phyloP scores from a whole-genome alignment of 1,140 invertebrate genomes.

The Sminthurinus signatus region DNA sequence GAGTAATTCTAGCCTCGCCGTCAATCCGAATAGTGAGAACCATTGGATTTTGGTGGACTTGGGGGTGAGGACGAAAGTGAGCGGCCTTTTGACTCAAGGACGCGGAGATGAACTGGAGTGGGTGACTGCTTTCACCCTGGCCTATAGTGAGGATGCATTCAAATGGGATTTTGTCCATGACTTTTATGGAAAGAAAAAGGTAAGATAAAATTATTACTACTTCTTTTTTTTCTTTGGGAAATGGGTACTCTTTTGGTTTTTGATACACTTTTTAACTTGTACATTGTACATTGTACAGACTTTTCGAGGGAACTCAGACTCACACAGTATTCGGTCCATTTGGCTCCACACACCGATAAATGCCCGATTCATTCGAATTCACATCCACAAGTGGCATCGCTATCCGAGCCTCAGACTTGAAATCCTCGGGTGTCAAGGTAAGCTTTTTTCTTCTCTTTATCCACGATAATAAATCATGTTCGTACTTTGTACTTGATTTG shows the following conservation, averaged over 20 bases:
- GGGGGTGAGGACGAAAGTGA: conserved; percentile 47
- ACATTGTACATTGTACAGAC: conserved; percentile 42
- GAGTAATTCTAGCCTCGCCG: no score
- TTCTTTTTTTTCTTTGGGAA: background rate
- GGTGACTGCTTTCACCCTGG: conserved; percentile 35
- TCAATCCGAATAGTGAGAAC: no score
- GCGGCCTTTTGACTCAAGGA: conserved; percentile 37
- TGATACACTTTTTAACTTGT: background rate
- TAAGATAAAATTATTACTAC: conserved; percentile 3
- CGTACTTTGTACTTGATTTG: background rate
- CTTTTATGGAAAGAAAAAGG: conserved; percentile 38
- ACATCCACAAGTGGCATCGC: conserved; percentile 51
- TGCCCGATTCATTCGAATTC: conserved; percentile 53
- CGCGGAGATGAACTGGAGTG: conserved; percentile 39
- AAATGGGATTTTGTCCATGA: conserved; percentile 40
- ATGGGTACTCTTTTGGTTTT: background rate
- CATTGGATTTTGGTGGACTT: conserved; percentile 54
- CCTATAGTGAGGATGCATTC: conserved; percentile 39
- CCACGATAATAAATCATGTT: background rate
- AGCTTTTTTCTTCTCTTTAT: background rate
- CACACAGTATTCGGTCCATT: conserved; percentile 49
- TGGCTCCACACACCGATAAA: conserved; percentile 50
- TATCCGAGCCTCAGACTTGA: conserved; percentile 54
- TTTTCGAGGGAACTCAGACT: conserved; percentile 52
- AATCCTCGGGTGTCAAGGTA: conserved; percentile 55